Percentiles rank a stretch among this genome's conserved stretches.
These are phyloP conservation scores for Drosophila kambysellisi DNA, from an alignment of 2,888 invertebrate genomes.

Conservation along the genomic window DNA sequence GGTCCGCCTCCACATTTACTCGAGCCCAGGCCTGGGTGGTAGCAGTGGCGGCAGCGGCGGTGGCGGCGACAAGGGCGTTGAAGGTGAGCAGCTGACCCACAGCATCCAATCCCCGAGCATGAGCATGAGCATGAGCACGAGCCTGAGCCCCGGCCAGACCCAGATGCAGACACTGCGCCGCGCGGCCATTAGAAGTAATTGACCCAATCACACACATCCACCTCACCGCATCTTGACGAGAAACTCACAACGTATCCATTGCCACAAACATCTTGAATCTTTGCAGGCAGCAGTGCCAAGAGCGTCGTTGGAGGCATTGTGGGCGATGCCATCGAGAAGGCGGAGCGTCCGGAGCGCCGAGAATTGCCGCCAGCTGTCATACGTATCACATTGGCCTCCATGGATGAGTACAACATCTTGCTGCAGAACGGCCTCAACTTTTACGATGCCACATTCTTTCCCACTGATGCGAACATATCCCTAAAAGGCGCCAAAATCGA, in stretches of 20 bases:
- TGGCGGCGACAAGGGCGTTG: conserved; percentile 75
- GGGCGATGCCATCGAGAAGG: conserved; percentile 70
- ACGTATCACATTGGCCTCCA: conserved; percentile 90
- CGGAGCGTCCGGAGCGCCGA: conserved; percentile 82
- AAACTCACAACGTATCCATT: not conserved
- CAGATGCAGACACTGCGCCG: conserved; percentile 67
- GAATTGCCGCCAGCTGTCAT: conserved; percentile 88
- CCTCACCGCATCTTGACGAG: conserved; percentile 2
- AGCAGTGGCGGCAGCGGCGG: conserved; percentile 14
- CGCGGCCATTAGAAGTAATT: conserved; percentile 71
- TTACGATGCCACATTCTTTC: conserved; percentile 95
- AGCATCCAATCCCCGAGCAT: conserved; percentile 37
- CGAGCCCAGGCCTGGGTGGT: conserved; percentile 48
- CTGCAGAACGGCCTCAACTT: conserved; percentile 94
- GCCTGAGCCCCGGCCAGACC: conserved; percentile 41
- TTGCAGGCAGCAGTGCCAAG: conserved; percentile 54
- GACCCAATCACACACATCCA: conserved; percentile 16
- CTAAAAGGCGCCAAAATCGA: conserved; percentile 88
- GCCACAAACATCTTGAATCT: not conserved
- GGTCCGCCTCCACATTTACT: conserved; percentile 87
- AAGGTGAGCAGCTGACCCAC: conserved; percentile 77
- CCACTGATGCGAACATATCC: conserved; percentile 91
- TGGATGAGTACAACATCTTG: conserved; percentile 91
- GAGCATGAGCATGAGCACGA: conserved; percentile 12
- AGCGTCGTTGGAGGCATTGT: conserved; percentile 56